phyloP scores from a whole-genome alignment of 2,113 vertebrate genomes.

The Girardinichthys multiradiatus region DNA sequence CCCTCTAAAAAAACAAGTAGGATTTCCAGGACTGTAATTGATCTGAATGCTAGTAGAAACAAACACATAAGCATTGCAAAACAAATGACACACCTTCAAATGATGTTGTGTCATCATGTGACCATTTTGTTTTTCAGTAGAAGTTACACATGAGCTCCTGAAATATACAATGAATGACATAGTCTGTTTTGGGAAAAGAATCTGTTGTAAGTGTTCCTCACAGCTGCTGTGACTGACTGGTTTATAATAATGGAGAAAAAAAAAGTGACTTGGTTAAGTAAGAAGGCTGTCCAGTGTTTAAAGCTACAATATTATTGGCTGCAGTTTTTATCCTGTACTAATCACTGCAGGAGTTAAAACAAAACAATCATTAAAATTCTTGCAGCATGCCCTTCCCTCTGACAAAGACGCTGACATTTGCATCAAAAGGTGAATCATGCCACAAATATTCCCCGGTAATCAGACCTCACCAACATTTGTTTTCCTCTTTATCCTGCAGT shows the following conservation, averaged over 20 bases:
- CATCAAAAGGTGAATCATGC: background rate
- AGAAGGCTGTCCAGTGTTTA: background rate
- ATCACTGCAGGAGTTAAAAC: background rate
- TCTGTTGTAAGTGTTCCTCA: background rate
- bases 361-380: background rate
- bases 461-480: background rate
- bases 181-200: background rate
- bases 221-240: background rate
- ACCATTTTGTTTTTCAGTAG: background rate
- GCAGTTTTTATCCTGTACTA: background rate
- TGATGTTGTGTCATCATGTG: background rate
- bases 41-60: too few relatives aligned
- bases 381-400: background rate
- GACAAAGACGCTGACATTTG: background rate
- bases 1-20: too few relatives aligned
- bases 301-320: background rate
- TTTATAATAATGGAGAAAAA: too few relatives aligned
- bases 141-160: background rate
- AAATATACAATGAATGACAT: background rate
- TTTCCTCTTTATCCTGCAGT: background rate
- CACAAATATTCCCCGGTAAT: conserved; percentile 5
- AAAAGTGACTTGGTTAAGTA: background rate
- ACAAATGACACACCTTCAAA: background rate
- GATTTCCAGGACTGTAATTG: too few relatives aligned
- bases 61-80: background rate